phyloP scores from a whole-genome alignment of 2,797 vertebrate species.

The Pterois miles region DNA sequence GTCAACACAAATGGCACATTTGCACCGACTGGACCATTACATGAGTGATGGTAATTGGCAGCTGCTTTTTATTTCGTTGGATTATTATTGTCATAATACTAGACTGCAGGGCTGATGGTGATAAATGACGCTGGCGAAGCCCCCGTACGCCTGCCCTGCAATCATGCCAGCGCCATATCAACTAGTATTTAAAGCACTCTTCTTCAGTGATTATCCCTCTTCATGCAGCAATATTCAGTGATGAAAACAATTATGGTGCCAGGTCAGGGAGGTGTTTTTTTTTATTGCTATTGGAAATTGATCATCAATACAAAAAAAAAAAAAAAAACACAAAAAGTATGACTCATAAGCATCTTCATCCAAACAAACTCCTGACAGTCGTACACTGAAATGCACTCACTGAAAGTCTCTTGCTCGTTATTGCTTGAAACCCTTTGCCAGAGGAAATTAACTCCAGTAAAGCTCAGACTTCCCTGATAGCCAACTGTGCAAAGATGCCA shows the following conservation, averaged over 20 bases:
- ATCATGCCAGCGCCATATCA: conserved; percentile 31
- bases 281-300: neutral
- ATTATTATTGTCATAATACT: conserved; percentile 56
- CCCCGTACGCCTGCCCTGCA: conserved; percentile 25
- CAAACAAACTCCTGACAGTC: neutral
- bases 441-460: conserved; percentile 1
- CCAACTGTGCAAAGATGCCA: conserved; percentile 21
- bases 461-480: neutral
- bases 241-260: neutral
- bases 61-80: conserved; percentile 42
- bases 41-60: conserved; percentile 43
- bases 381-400: neutral
- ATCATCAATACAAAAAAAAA: neutral
- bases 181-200: neutral
- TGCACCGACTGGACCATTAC: neutral
- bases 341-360: neutral
- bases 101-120: conserved; percentile 9
- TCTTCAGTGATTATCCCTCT: neutral
- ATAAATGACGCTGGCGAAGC: neutral
- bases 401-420: neutral
- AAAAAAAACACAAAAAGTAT: neutral
- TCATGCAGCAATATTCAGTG: neutral
- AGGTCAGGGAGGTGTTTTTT: neutral
- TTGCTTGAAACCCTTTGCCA: neutral
- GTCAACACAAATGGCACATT: conserved; percentile 24